These are phyloP conservation scores for Erithacus rubecula DNA, from an alignment of 2,797 vertebrate species.

Conservation along the genomic window DNA sequence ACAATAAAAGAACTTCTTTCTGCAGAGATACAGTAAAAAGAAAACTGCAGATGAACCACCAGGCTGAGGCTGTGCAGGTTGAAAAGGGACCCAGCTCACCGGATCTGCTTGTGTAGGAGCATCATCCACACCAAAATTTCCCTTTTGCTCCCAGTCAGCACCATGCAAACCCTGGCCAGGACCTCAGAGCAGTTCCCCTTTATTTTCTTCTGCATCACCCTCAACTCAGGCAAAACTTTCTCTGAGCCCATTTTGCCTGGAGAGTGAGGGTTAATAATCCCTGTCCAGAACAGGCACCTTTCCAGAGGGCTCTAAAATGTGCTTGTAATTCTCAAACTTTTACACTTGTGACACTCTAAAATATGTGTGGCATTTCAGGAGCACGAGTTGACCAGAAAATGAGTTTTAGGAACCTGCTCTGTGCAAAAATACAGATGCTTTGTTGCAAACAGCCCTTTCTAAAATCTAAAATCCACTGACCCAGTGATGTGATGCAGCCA, in stretches of 20 bases:
- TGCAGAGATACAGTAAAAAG: neutral
- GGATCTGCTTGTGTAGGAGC: neutral
- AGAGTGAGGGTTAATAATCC: neutral
- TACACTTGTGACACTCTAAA: neutral
- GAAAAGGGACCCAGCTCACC: neutral
- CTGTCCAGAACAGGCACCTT: neutral
- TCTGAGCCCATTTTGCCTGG: neutral
- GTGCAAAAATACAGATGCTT: accelerated
- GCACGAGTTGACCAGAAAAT: neutral
- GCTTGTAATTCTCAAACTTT: neutral
- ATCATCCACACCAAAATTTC: neutral
- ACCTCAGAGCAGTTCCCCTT: neutral
- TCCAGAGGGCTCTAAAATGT: neutral
- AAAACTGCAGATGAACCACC: neutral
- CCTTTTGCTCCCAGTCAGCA: neutral
- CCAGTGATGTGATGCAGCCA: accelerated
- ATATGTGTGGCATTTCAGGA: neutral
- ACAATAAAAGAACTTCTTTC: neutral
- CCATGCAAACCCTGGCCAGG: neutral
- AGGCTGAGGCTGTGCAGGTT: neutral
- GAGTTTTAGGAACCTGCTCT: neutral
- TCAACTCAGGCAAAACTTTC: neutral
- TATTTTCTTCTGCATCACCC: neutral
- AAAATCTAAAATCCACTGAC: neutral
- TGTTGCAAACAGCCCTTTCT: neutral